Percentiles rank a stretch among this genome's conserved stretches.
Evolutionary conservation across 1,140 invertebrate species (phyloP).

Genomic region (Conus betulinus): DNA sequence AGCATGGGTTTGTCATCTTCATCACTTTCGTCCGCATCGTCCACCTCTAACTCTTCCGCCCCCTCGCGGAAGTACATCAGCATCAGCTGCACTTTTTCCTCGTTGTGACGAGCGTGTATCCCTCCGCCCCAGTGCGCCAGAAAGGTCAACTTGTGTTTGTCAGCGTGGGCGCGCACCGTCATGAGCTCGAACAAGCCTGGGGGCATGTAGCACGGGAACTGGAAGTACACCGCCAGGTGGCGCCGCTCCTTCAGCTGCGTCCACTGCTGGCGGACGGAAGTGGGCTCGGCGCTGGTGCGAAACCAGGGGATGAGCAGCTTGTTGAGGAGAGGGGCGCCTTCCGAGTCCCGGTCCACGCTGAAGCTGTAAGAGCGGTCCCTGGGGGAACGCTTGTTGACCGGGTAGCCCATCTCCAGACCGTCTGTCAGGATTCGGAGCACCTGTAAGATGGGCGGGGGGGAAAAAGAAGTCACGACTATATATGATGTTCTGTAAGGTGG

Average conservation of each 20-base stretch:
- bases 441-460: conserved; percentile 10
- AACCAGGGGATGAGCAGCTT: conserved; percentile 62
- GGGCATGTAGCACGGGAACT: conserved; percentile 68
- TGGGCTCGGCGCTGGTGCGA: conserved; percentile 50
- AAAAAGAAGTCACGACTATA: not conserved
- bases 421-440: conserved; percentile 59
- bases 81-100: conserved; percentile 55
- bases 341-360: conserved; percentile 36
- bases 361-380: conserved; percentile 42
- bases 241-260: conserved; percentile 36
- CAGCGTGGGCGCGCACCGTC: conserved; percentile 56
- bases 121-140: conserved; percentile 69
- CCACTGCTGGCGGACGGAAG: conserved; percentile 51
- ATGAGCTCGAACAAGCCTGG: conserved; percentile 70
- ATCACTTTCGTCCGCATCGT: not conserved
- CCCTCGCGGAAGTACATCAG: conserved; percentile 49
- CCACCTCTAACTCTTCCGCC: not conserved
- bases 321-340: conserved; percentile 30
- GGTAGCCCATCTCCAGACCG: conserved; percentile 66
- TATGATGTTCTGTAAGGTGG: too few relatives aligned
- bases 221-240: conserved; percentile 47
- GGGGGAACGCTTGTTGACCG: conserved; percentile 50
- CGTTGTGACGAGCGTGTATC: conserved; percentile 62
- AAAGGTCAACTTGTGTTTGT: conserved; percentile 57
- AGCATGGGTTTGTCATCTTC: not conserved